Base-by-base conservation (phyloP, 2,888 invertebrate genomes). In the Tigriopus californicus region DNA sequence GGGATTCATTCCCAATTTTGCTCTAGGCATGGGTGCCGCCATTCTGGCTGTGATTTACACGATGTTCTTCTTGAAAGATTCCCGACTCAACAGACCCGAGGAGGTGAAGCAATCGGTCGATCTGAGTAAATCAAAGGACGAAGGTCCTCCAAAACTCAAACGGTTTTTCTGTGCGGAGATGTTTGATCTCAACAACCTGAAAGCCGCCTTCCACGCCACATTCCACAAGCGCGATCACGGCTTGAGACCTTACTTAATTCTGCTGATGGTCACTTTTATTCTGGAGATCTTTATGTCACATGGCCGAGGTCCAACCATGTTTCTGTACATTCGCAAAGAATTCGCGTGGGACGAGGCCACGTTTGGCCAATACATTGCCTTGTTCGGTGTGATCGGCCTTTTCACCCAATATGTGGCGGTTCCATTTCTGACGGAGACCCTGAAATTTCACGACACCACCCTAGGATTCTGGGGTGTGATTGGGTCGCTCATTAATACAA, bases 1-100 rank as follows among this genome's bases (percentile, higher is more conserved):
- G n/a, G 58, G 58, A 10, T 58, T 58, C 20, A 18, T 48, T 18
- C n/a, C 20, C 24, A 49, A 24, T 33, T 58, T 58, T 15, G 49
- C 15, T 24, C 13, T 46, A 18, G 49, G 58, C 40, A 33, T 58
- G 12, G 47, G 15, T 11, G n/a, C 25, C 12, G 58, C 58, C 25
- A 12, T 58, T 13, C 49, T 22, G 24, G 20, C 48, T 22, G 12
- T 58, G 48, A 11, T 49, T 25, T 58, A 49, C 40, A 40, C 24
- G 11, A 24, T 47, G 13, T 57, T 44, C 15, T 44, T 57, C 24
- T 20, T 57, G 11, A 47, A 57, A 20, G 57, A 57, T 33, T 24
- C 22, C 46, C 57, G 41, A 44, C 13, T 48, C 20, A 20, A 24
- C 13, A 44, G 57, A 24, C 57, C 57, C 10, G 20, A 57, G n/a